Base-by-base conservation (phyloP, 2,113 vertebrate species). In the Tamias sibiricus region DNA sequence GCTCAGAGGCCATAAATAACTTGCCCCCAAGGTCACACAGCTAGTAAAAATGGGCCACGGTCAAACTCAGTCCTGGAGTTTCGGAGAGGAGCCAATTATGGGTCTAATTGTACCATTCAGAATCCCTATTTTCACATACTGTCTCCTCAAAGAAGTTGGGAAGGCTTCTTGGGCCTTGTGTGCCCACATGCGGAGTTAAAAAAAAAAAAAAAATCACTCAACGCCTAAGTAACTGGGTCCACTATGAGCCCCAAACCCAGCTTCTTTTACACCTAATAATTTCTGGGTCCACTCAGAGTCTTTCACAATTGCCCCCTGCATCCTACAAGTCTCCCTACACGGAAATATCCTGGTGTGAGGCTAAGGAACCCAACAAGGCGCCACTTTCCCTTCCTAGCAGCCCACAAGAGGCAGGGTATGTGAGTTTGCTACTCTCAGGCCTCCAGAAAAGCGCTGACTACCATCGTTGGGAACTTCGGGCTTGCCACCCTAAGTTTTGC, bases 1-100 rank as follows among this genome's bases (percentile, higher is more conserved):
- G 93, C 93, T 97, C 97, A 91, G 93, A 96, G 83, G 93, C 97
- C 96, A 96, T 97, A 97, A 98, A 97, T 97, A 97, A 98, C 97
- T 93, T 96, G 97, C 97, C 97, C 97, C 95, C 96, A 97, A 97
- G 97, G 97, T 98, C 97, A 98, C 97, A 94, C 96, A 97, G 97
- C 97, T 97, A 97, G 97, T 97, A 98, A 98, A 98, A 96, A 95
- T 52, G 96, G 91, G 97, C 96, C 95, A 93, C 8, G 93, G 94
- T 97, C 94, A 97, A 98, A 97, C 97, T 97, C 97, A 97, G 97
- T 97, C 93, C 94, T 97, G 97, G 96, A 98, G 97, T 95, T 97
- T 49, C 82, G 81, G 96, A 97, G 92, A 97, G 96, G 97, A 97
- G 96, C 90, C 95, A 97, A 96, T 93, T 94, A 95, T 85, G 82